Base-by-base conservation (phyloP, 2,888 invertebrate genomes). In the Helleia helle region DNA sequence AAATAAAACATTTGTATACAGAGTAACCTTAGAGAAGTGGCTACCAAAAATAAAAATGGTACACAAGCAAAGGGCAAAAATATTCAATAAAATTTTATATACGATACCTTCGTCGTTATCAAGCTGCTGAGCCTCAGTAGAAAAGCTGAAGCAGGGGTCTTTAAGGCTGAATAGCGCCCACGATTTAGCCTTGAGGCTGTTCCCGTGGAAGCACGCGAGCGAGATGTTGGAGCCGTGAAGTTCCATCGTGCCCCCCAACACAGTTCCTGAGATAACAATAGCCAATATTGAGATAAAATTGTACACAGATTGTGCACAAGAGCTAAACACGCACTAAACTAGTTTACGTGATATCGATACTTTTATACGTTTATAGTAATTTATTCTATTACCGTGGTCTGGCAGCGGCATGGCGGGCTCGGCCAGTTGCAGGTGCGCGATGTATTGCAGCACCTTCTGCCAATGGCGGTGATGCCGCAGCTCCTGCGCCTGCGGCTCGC, bases 81-180 rank as follows among this genome's bases (percentile, higher is more conserved):
- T n/a, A n/a, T n/a, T n/a, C n/a, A n/a, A n/a, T n/a, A n/a, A n/a
- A n/a, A n/a, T n/a, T n/a, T n/a, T n/a, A n/a, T n/a, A n/a, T n/a
- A n/a, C n/a, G n/a, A n/a, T 22, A 22, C 92, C 90, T 47, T 87
- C 87, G 4, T 88, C 87, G 13, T 89, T 88, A 13, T 91, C 90
- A 38, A 92, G 88, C 67, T 96, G 94, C 70, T 96, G 95, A 0
- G 97, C 96, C 71, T 97, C 96, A 0, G 96, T 95, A 9, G 95
- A 92, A 73, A 97, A 97, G 60, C 93, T 94, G 51, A 97, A 95
- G 61, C 92, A 93, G 0, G 97, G 97, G 59, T 97, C 95, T 65
- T 93, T 93, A 49, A 98, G 86, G 55, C 95, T 96, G 72, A 98
- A 98, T 49, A 98, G 72, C 4, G 97, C 97, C 97, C 98, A 98